Conservation (phyloP, 2,888 invertebrate genomes). For the Xestia rhomboidea region DNA sequence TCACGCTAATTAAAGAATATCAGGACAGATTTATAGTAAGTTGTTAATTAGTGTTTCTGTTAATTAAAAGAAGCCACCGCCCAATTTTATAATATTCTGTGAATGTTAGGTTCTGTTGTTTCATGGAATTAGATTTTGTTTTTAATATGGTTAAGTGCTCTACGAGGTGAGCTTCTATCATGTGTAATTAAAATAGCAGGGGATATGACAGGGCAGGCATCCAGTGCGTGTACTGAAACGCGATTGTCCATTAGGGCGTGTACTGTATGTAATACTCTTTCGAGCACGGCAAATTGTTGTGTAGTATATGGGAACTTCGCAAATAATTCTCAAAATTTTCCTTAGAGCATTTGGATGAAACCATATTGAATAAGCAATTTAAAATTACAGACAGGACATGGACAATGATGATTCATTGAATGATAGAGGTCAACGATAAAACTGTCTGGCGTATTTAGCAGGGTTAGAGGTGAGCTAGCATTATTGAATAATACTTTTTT, state of each 20-base stretch:
- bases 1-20: slow-evolving; percentile 33
- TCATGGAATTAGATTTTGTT: slow-evolving; percentile 82
- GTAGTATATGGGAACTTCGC: slow-evolving; percentile 7
- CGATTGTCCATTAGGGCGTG: slow-evolving; percentile 72
- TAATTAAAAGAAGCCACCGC: slow-evolving; percentile 76
- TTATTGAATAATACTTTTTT: slow-evolving; percentile 14
- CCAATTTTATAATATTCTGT: slow-evolving; percentile 60
- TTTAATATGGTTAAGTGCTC: slow-evolving; percentile 83
- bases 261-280: slow-evolving; percentile 66
- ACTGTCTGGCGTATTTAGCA: slow-evolving; percentile 43
- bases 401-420: slow-evolving; percentile 54
- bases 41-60: slow-evolving; percentile 66
- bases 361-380: slow-evolving; percentile 1
- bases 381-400: slow-evolving; percentile 31
- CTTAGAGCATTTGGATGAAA: not conserved
- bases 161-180: slow-evolving; percentile 66
- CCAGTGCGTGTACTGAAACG: slow-evolving; percentile 71
- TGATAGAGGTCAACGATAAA: slow-evolving; percentile 61
- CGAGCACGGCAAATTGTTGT: slow-evolving; percentile 3
- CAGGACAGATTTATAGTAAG: slow-evolving; percentile 56
- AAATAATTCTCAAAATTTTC: not conserved
- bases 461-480: slow-evolving; percentile 31
- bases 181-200: slow-evolving; percentile 76
- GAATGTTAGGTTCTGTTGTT: slow-evolving; percentile 72
- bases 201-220: slow-evolving; percentile 66